These are phyloP conservation scores for Lophius americanus DNA, from an alignment of 2,797 vertebrate species.

Conservation along the genomic window DNA sequence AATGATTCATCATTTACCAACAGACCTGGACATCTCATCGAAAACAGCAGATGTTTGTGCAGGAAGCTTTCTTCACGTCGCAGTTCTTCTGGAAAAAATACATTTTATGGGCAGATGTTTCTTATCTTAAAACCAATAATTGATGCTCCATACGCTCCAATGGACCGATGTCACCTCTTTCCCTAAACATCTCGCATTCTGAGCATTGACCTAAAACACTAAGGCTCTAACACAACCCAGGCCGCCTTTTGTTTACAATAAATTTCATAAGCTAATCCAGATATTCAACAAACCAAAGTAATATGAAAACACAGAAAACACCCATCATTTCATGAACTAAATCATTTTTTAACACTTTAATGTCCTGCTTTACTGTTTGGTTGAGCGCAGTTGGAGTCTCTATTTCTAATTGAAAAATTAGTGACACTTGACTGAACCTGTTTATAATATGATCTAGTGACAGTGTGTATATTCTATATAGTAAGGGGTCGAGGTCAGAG, in stretches of 20 bases:
- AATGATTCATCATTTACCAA: conserved; percentile 18
- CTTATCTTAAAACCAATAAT: conserved; percentile 44
- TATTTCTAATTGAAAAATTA: too few species aligned
- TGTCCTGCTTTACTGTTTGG: too few species aligned
- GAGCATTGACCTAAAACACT: conserved; percentile 35
- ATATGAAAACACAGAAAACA: conserved; percentile 14
- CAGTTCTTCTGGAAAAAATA: conserved; percentile 26
- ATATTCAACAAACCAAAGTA: conserved; percentile 35
- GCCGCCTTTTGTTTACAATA: conserved; percentile 56
- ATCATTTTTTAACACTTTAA: background rate
- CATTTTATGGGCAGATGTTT: conserved; percentile 63
- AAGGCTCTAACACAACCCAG: conserved; percentile 49
- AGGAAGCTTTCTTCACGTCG: conserved; percentile 36
- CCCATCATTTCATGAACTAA: background rate
- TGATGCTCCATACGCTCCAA: conserved; percentile 35
- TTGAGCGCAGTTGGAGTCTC: too few species aligned
- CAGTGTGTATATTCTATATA: too few species aligned
- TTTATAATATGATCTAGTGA: too few species aligned
- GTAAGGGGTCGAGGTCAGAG: too few species aligned
- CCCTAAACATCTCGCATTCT: conserved; percentile 25
- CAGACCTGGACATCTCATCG: conserved; percentile 45
- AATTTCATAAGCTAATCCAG: conserved; percentile 44
- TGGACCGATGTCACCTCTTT: conserved; percentile 34
- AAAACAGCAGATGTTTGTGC: conserved; percentile 60
- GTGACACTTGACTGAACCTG: too few species aligned